Evolutionary conservation across 2,797 vertebrate species (phyloP).

Genomic region (Synaphobranchus kaupii): DNA sequence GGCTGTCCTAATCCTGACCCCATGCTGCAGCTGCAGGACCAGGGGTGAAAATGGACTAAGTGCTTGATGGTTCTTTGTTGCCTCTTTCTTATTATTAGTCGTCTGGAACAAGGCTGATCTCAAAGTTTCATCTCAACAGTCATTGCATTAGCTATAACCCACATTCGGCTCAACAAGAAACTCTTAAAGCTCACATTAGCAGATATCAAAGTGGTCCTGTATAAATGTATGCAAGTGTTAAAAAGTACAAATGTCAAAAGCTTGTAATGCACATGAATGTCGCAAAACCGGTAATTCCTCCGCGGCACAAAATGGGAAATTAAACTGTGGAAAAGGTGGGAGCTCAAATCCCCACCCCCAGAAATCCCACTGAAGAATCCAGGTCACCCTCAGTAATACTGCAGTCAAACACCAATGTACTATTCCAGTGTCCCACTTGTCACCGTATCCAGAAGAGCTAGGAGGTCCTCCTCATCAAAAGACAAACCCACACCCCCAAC

Average conservation of each 20-base stretch:
- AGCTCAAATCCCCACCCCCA: constrained; percentile 14
- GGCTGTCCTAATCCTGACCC: neutral
- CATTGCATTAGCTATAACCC: neutral
- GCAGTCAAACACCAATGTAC: constrained; percentile 56
- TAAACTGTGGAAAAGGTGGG: neutral
- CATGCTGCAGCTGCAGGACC: constrained; percentile 15
- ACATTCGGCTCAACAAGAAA: neutral
- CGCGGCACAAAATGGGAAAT: neutral
- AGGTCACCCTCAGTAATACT: constrained; percentile 27
- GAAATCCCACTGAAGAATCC: constrained; percentile 15
- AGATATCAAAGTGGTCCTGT: neutral
- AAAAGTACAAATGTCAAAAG: neutral
- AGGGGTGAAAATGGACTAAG: neutral
- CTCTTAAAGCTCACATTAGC: neutral
- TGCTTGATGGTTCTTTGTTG: neutral
- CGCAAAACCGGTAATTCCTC: neutral
- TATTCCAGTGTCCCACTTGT: constrained; percentile 52
- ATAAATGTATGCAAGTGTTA: neutral
- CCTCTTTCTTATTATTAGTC: neutral
- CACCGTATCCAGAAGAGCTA: constrained; percentile 54
- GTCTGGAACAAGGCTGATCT: neutral
- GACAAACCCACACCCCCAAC: neutral
- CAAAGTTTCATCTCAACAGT: constrained; percentile 11
- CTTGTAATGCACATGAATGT: neutral
- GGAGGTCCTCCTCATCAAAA: neutral